Evolutionary conservation across 2,797 vertebrate genomes (phyloP).

Genomic region (Myotis myotis): DNA sequence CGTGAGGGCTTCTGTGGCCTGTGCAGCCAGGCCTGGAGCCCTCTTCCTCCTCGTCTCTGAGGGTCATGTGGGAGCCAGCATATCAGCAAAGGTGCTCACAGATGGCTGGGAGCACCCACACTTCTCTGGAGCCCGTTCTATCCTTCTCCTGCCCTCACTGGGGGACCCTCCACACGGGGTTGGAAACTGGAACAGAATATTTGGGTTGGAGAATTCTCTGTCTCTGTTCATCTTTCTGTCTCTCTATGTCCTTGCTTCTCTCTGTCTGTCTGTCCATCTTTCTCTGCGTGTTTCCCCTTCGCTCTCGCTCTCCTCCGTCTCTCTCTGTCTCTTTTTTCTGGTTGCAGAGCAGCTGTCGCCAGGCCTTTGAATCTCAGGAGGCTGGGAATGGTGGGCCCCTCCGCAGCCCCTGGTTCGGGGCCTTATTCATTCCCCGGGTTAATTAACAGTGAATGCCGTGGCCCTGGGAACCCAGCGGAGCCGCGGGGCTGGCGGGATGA

Average conservation of each 20-base stretch:
- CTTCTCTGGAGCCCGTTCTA: neutral
- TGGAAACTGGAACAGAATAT: neutral
- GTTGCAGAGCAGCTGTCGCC: neutral
- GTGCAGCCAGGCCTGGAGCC: rapidly evolving
- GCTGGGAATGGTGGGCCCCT: conserved; percentile 71
- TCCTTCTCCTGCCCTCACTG: neutral
- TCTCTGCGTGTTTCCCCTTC: neutral
- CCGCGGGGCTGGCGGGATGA: conserved; percentile 80
- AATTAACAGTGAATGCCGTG: conserved; percentile 84
- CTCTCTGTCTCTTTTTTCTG: neutral
- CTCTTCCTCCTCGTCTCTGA: neutral
- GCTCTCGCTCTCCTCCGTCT: too few species aligned
- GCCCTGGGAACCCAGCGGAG: conserved; percentile 78
- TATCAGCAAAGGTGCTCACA: neutral
- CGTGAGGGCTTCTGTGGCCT: rapidly evolving
- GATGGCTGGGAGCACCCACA: neutral
- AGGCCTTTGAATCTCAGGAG: conserved; percentile 59
- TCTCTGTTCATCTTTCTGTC: neutral
- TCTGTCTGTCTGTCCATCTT: neutral
- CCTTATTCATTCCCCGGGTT: conserved; percentile 80
- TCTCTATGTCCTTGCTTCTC: neutral
- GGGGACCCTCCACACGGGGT: too few species aligned
- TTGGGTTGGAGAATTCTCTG: neutral
- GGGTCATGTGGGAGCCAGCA: neutral
- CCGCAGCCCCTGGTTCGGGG: conserved; percentile 75